Evolutionary conservation across 2,888 invertebrate species (phyloP).

Genomic region (Brachyopa scutellaris): DNA sequence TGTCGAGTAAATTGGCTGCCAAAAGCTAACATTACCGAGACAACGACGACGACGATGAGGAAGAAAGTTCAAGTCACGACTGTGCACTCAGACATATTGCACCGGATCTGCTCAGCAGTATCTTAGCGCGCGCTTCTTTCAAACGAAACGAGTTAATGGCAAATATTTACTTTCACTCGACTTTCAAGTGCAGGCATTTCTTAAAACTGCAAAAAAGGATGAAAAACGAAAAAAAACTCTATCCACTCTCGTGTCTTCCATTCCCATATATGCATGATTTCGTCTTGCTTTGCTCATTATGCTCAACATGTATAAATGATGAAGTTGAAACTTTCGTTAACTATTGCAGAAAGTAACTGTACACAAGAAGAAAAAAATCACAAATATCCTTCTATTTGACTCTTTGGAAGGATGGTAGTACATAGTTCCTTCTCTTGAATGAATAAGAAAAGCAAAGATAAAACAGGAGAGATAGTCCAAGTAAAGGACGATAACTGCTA

Average conservation of each 20-base stretch:
- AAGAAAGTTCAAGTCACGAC: conserved; percentile 37
- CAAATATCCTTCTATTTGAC: conserved; percentile 4
- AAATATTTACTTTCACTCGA: conserved; percentile 70
- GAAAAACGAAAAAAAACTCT: conserved; percentile 2
- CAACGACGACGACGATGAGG: not conserved
- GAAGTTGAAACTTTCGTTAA: conserved; percentile 64
- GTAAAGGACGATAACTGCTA: conserved; percentile 26
- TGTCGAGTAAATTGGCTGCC: conserved; percentile 16
- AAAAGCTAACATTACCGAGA: not conserved
- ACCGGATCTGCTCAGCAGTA: conserved; percentile 21
- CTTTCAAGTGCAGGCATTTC: conserved; percentile 59
- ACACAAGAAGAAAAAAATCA: conserved; percentile 18
- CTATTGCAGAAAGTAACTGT: conserved; percentile 49
- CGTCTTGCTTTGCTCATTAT: conserved; percentile 59
- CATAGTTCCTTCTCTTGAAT: no score
- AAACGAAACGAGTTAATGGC: conserved; percentile 69
- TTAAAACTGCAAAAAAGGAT: no score
- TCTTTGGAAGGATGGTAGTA: conserved; percentile 36
- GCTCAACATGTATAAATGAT: conserved; percentile 65
- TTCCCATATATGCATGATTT: no score
- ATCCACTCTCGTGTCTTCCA: not conserved
- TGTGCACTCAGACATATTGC: conserved; percentile 59
- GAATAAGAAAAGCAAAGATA: conserved; percentile 29
- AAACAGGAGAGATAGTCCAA: not conserved
- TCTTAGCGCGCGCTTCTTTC: conserved; percentile 39